These are phyloP conservation scores for Argyresthia goedartella DNA, from an alignment of 2,888 invertebrate species.

Conservation along the genomic window DNA sequence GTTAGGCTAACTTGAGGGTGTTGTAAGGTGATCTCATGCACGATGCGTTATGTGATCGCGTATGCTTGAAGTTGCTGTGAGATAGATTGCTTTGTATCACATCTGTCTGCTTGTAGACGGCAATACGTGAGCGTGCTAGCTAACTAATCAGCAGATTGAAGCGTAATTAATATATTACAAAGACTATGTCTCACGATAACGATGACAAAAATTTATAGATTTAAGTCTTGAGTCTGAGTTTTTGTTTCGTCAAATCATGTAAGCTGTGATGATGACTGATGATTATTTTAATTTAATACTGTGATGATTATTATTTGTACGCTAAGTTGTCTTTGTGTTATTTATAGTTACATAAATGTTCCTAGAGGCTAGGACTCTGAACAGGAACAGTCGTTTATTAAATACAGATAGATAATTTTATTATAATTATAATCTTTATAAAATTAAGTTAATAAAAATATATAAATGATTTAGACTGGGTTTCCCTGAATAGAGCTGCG, in stretches of 20 bases:
- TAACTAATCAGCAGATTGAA: neutral
- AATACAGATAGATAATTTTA: neutral
- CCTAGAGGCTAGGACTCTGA: neutral
- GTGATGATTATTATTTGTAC: conserved; percentile 6
- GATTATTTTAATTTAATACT: conserved; percentile 15
- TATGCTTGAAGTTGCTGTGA: neutral
- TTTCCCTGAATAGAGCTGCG: neutral
- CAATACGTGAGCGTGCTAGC: neutral
- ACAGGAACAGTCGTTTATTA: neutral
- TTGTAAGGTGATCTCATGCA: neutral
- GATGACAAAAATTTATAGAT: conserved; percentile 22
- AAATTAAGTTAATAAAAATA: conserved; percentile 44
- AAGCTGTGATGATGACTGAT: conserved; percentile 65
- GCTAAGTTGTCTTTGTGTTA: conserved; percentile 5
- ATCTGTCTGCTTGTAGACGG: neutral
- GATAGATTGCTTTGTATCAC: neutral
- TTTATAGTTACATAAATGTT: conserved; percentile 1
- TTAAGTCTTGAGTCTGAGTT: conserved; percentile 32
- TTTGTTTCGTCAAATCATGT: conserved; percentile 45
- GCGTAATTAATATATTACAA: conserved; percentile 8
- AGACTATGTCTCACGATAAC: conserved; percentile 22
- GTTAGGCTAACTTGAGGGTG: neutral
- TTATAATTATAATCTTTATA: conserved; percentile 12
- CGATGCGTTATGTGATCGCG: neutral
- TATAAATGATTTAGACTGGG: conserved; percentile 22